Percentiles rank a stretch among this genome's conserved stretches.
Evolutionary conservation across 2,797 vertebrate species (phyloP).

Genomic region (Syncerus caffer): DNA sequence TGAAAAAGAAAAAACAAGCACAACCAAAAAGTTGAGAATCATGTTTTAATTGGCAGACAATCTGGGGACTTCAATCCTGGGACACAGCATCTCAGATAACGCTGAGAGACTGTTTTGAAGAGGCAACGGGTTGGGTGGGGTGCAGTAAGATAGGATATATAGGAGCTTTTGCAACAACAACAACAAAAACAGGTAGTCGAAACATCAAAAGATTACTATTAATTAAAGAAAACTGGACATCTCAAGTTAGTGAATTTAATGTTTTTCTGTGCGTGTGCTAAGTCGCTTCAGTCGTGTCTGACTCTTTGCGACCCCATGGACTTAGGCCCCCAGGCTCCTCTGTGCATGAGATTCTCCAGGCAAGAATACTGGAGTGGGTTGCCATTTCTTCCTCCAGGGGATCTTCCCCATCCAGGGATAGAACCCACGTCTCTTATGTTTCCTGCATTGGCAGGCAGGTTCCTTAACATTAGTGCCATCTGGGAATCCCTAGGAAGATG

Average conservation of each 20-base stretch:
- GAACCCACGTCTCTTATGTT: neutral
- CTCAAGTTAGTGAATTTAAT: neutral
- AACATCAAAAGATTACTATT: neutral
- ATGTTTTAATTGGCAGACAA: neutral
- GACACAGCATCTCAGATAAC: neutral
- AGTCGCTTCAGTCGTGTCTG: accelerated
- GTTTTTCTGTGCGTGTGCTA: neutral
- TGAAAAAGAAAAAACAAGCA: neutral
- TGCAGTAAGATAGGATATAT: neutral
- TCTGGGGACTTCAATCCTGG: neutral
- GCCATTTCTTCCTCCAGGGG: neutral
- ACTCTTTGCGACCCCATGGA: neutral
- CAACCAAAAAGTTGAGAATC: neutral
- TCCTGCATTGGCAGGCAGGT: neutral
- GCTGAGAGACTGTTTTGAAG: neutral
- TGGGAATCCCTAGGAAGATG: neutral
- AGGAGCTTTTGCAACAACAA: neutral
- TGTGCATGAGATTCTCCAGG: neutral
- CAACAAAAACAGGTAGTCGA: accelerated
- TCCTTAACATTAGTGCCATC: neutral
- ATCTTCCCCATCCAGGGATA: neutral
- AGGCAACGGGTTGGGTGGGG: accelerated
- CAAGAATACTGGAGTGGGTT: neutral
- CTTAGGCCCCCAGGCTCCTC: neutral
- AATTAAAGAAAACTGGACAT: neutral